Conservation (phyloP, 2,888 invertebrate genomes). For the Macrosoma leucophasiata region DNA sequence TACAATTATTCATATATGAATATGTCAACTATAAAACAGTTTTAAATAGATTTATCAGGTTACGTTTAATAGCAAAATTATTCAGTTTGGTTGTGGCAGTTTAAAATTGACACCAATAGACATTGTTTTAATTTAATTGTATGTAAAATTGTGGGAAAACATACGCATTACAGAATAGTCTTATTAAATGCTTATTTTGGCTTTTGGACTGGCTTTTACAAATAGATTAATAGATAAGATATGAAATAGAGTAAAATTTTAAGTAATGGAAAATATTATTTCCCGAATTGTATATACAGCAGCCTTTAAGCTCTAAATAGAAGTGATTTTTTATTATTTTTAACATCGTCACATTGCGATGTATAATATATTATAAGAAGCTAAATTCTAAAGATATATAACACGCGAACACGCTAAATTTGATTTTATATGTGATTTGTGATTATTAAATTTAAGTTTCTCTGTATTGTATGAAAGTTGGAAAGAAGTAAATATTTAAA, state of each 20-base stretch:
- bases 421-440: slow-evolving; percentile 57
- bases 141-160: slow-evolving; percentile 72
- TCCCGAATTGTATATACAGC: slow-evolving; percentile 26
- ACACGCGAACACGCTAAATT: slow-evolving; percentile 40
- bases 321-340: slow-evolving; percentile 33
- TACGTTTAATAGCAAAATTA: too few species aligned
- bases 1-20: slow-evolving; percentile 19
- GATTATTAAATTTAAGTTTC: slow-evolving; percentile 59
- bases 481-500: slow-evolving; percentile 60
- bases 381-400: slow-evolving; percentile 48
- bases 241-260: slow-evolving; percentile 32
- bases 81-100: too few species aligned
- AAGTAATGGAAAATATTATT: slow-evolving; percentile 18
- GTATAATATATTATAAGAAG: slow-evolving; percentile 30
- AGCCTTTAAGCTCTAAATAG: slow-evolving; percentile 24
- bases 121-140: slow-evolving; percentile 49
- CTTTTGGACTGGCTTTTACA: slow-evolving; percentile 68
- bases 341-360: slow-evolving; percentile 18
- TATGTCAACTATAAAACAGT: too few species aligned
- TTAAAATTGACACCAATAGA: slow-evolving; percentile 23
- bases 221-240: slow-evolving; percentile 52
- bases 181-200: slow-evolving; percentile 61
- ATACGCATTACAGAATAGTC: slow-evolving; percentile 73
- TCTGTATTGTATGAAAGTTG: slow-evolving; percentile 52
- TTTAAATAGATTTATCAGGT: too few species aligned